Conservation (phyloP, 2,113 vertebrate species). For the Pterocles orientalis region DNA sequence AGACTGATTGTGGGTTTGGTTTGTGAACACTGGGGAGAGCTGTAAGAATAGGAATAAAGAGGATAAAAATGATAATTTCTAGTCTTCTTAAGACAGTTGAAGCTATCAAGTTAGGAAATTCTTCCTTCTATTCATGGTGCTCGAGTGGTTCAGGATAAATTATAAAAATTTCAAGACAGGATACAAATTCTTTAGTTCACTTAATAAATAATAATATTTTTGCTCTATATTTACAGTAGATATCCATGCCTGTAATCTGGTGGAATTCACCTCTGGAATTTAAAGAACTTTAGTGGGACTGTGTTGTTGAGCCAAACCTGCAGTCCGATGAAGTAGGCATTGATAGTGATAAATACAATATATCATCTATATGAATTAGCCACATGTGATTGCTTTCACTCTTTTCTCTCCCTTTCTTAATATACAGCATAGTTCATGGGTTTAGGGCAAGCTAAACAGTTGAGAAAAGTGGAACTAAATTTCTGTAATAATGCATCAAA, state of each 20-base stretch:
- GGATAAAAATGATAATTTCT: background rate
- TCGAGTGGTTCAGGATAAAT: background rate
- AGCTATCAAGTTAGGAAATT: background rate
- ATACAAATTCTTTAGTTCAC: background rate
- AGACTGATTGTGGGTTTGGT: background rate
- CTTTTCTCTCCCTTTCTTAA: background rate
- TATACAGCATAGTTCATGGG: background rate
- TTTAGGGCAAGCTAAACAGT: background rate
- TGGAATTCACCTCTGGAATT: background rate
- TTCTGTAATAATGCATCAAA: background rate
- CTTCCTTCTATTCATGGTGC: background rate
- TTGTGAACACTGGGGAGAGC: background rate
- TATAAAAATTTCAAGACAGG: background rate
- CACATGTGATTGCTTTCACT: background rate
- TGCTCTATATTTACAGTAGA: background rate
- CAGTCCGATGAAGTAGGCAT: background rate
- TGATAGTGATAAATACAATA: background rate
- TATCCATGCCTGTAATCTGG: background rate
- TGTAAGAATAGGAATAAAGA: background rate
- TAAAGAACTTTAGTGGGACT: background rate
- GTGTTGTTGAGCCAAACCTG: background rate
- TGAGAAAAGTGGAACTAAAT: constrained; percentile 5
- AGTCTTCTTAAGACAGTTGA: background rate
- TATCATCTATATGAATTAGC: background rate
- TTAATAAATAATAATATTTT: constrained; percentile 1